Percentiles rank a stretch among this genome's conserved stretches.
Evolutionary conservation across 2,888 invertebrate species (phyloP).

Genomic region (Acleris emargana): DNA sequence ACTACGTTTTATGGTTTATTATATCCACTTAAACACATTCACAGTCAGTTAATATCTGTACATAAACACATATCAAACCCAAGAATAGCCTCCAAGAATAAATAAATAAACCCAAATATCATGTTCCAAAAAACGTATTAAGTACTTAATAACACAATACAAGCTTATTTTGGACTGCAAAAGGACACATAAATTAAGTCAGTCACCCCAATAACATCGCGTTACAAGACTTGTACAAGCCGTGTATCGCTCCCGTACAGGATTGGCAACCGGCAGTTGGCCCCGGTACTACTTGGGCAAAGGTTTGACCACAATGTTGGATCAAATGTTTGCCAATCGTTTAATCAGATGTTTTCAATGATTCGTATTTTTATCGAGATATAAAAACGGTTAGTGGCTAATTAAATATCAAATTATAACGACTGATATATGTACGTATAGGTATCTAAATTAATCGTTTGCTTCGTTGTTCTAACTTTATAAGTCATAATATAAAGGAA

Average conservation of each 20-base stretch:
- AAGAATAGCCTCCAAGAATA: too few species aligned
- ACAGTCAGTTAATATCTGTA: too few species aligned
- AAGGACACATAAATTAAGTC: constrained; percentile 11
- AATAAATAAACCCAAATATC: neutral
- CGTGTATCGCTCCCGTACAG: neutral
- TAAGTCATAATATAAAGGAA: too few species aligned
- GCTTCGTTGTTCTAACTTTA: too few species aligned
- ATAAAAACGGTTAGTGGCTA: too few species aligned
- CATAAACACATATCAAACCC: too few species aligned
- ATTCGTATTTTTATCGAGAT: too few species aligned
- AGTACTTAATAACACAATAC: neutral
- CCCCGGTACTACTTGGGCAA: neutral
- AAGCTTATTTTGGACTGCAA: constrained; percentile 6
- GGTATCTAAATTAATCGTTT: too few species aligned
- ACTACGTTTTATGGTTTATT: too few species aligned
- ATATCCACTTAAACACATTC: too few species aligned
- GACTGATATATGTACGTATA: too few species aligned
- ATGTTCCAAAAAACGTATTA: neutral
- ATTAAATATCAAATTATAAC: too few species aligned
- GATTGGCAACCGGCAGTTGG: neutral
- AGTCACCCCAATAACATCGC: neutral
- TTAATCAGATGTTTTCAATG: neutral
- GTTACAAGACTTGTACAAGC: neutral
- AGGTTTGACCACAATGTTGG: neutral
- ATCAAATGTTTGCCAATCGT: constrained; percentile 1